phyloP scores from a whole-genome alignment of 2,888 invertebrate species.

The Labia minor region DNA sequence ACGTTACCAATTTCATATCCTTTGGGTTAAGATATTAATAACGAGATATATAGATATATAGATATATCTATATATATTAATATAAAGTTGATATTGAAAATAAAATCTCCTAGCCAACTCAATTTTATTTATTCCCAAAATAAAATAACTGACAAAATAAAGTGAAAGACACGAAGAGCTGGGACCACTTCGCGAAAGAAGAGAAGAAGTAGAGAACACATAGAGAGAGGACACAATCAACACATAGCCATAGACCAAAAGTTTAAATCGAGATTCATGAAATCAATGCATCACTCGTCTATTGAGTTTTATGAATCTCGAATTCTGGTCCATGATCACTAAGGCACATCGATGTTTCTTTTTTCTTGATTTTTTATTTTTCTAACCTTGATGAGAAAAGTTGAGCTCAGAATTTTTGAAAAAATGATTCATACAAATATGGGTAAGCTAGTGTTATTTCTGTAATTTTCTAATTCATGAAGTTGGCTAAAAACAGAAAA shows the following conservation, averaged over 20 bases:
- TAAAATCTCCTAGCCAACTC: not conserved
- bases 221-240: not conserved
- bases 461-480: slow-evolving; percentile 1
- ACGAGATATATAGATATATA: too few species aligned
- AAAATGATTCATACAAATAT: slow-evolving; percentile 1
- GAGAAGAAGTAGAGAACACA: not conserved
- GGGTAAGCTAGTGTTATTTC: not conserved
- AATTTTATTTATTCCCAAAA: not conserved
- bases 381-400: not conserved
- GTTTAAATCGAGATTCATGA: not conserved
- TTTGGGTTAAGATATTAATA: too few species aligned
- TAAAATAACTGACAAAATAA: not conserved
- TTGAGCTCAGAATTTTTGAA: slow-evolving; percentile 4
- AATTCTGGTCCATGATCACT: slow-evolving; percentile 1
- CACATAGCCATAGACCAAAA: slow-evolving; percentile 7
- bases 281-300: slow-evolving; percentile 7
- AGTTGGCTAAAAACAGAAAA: slow-evolving; percentile 13
- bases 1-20: not conserved
- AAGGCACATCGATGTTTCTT: not conserved
- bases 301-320: slow-evolving; percentile 13
- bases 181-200: slow-evolving; percentile 13
- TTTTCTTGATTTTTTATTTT: not conserved
- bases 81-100: too few species aligned
- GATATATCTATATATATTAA: too few species aligned
- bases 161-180: not conserved